Percentiles rank a stretch among this genome's conserved stretches.
Conservation (phyloP, 2,113 vertebrate genomes). For the Tauraco erythrolophus region DNA sequence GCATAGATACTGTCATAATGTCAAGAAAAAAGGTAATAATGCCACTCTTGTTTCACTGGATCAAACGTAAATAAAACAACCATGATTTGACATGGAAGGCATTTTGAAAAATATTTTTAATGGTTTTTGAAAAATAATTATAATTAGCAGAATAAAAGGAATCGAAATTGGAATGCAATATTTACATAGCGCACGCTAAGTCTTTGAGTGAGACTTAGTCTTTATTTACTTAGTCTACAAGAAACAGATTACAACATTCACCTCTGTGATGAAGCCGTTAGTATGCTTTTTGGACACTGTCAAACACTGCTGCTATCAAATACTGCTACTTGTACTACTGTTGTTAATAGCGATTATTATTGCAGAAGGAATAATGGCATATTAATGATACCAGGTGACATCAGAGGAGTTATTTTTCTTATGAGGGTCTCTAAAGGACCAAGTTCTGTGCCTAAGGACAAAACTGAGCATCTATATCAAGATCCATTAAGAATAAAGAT, state of each 20-base stretch:
- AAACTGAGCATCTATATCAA: not conserved
- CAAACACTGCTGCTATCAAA: not conserved
- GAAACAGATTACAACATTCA: not conserved
- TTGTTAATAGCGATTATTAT: constrained; percentile 7
- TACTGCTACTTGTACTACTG: not conserved
- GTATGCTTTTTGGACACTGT: not conserved
- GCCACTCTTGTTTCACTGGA: constrained; percentile 24
- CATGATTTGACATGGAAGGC: not conserved
- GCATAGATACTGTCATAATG: constrained; percentile 24
- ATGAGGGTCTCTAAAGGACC: not conserved
- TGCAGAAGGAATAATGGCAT: not conserved
- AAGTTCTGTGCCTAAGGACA: not conserved
- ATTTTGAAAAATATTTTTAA: not conserved
- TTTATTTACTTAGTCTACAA: constrained; percentile 27
- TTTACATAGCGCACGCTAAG: not conserved
- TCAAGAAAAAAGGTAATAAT: constrained; percentile 52
- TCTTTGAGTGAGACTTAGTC: not conserved
- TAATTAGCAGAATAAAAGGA: not conserved
- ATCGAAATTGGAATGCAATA: not conserved
- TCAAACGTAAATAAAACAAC: not conserved
- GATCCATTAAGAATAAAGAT: not conserved
- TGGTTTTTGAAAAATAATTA: not conserved
- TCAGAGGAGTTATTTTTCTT: not conserved
- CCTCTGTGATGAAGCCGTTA: not conserved
- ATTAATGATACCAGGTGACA: not conserved